Conservation (phyloP, 2,888 invertebrate species). For the Temnothorax ravouxi region DNA sequence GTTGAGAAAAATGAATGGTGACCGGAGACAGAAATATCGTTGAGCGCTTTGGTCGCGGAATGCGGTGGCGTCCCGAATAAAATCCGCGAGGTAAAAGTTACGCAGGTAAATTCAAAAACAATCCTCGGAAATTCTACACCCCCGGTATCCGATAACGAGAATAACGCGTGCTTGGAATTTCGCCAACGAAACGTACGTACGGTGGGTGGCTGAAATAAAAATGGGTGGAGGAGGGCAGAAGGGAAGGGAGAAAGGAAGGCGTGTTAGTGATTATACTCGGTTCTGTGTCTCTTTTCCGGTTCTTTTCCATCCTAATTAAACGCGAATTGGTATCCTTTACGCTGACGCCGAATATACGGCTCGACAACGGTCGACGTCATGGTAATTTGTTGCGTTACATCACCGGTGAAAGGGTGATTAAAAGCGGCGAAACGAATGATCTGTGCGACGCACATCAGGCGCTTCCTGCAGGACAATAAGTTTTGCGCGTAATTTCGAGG, state of each 20-base stretch:
- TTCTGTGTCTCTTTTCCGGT: background rate
- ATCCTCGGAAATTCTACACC: constrained; percentile 53
- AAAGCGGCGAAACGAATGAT: constrained; percentile 27
- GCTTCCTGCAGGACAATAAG: background rate
- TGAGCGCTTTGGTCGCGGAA: constrained; percentile 37
- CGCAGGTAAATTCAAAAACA: constrained; percentile 59
- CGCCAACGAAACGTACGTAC: constrained; percentile 23
- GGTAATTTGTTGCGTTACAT: constrained; percentile 35
- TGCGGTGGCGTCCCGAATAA: constrained; percentile 50
- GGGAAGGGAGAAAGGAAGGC: background rate
- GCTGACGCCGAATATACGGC: background rate
- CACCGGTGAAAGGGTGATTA: constrained; percentile 17
- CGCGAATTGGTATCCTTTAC: constrained; percentile 36
- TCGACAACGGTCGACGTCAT: constrained; percentile 11
- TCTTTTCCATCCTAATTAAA: constrained; percentile 45
- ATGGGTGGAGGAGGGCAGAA: background rate
- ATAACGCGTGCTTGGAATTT: constrained; percentile 55
- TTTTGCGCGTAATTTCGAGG: constrained; percentile 13
- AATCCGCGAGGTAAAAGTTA: constrained; percentile 50
- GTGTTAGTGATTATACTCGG: constrained; percentile 33
- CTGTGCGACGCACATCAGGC: background rate
- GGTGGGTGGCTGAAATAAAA: constrained; percentile 3
- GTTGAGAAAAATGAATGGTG: constrained; percentile 52
- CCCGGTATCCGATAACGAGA: constrained; percentile 48
- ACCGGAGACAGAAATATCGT: constrained; percentile 48